A percentile compares a stretch with the other conserved stretches of the same genome.
phyloP scores from a whole-genome alignment of 2,113 vertebrate species.

The Psephotus haematonotus region DNA sequence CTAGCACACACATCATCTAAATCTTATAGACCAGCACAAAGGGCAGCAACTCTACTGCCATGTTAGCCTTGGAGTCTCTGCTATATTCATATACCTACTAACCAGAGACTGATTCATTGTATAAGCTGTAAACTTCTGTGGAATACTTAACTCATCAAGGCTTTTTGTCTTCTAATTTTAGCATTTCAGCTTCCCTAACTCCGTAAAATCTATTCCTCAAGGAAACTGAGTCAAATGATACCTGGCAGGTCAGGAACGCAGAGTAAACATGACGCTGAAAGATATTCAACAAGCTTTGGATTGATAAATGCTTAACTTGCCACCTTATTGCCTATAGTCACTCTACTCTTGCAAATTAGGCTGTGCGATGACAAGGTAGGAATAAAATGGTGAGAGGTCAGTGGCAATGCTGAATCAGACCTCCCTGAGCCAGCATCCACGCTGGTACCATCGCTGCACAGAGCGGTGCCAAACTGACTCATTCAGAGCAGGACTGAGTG shows the following conservation, averaged over 20 bases:
- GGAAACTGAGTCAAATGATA: neutral
- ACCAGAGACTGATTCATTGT: neutral
- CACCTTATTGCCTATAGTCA: neutral
- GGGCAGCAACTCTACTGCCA: neutral
- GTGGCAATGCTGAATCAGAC: conserved; percentile 30
- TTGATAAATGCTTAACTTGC: neutral
- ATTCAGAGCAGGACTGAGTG: neutral
- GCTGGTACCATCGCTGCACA: neutral
- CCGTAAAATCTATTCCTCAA: conserved; percentile 2
- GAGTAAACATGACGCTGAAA: neutral
- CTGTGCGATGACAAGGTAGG: neutral
- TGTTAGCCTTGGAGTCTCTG: neutral
- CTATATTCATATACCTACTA: neutral
- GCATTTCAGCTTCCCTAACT: neutral
- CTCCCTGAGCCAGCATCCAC: neutral
- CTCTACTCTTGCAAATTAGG: neutral
- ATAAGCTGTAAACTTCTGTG: neutral
- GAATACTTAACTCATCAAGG: neutral
- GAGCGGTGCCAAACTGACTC: neutral
- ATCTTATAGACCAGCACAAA: neutral
- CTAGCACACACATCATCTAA: neutral
- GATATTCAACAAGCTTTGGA: neutral
- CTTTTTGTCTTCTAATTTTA: neutral
- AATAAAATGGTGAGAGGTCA: neutral
- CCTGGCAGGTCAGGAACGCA: neutral